Base-by-base conservation (phyloP, 2,113 vertebrate species). In the Ictidomys tridecemlineatus region DNA sequence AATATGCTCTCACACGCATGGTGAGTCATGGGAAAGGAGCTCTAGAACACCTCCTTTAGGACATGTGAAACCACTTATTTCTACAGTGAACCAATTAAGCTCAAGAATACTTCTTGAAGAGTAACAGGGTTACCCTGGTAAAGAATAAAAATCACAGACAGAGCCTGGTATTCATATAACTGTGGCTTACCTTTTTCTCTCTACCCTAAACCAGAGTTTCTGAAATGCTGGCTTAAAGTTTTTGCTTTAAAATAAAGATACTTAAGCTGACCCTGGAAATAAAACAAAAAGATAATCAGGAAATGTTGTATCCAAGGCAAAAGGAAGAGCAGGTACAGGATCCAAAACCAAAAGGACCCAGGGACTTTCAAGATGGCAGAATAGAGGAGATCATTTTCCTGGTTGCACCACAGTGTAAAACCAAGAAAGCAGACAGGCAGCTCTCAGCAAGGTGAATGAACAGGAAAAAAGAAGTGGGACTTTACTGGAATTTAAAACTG, bases 121-220 rank as follows among this genome's bases (percentile, higher is more conserved):
- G 18, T 24, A 34, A 24, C 56, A 51, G 28, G 26, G 37, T 53
- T 56, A 45, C 17, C 2, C 30, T 61, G 84, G 30, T 72, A 96
- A 20, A 96, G 11, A 93, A 70, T 91, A 51, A 91, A 32, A 85
- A 93, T 77, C 30, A 73, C 3, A 77, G 93, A 63, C 69, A 63
- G 48, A 74, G 10, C 24, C 86, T 79, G n/a, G 78, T 9, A n/a
- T 39, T 86, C 80, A 82, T 48, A 83, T 10, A 92, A 32, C 30
- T 85, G 93, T 91, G 80, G 4, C 24, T 34, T 67, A 5, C 73
- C 82, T 94, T 65, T 93, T 93, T 32, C 61, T 13, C 78, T 79
- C 42, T 37, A 89, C 12, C 17, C 51, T 86, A 61, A 96, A 92
- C 53, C 72, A 85, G 22, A 85, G 80, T 58, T 97, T 85, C 87